Conservation (phyloP, 1,140 invertebrate species). For the Sipha flava region DNA sequence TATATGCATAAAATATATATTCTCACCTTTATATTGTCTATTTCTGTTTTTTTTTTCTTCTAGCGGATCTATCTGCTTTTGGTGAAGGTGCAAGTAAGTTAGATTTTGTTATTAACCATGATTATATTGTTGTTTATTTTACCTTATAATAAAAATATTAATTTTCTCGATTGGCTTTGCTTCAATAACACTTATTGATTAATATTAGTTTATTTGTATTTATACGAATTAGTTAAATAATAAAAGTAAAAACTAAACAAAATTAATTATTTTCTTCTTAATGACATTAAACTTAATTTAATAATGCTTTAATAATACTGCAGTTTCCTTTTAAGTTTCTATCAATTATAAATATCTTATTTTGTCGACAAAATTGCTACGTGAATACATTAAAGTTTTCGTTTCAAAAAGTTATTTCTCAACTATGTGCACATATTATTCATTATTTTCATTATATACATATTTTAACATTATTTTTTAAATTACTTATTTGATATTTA, state of each 20-base stretch:
- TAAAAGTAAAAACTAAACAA: not conserved
- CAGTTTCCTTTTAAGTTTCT: not conserved
- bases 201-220: not conserved
- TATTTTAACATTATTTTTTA: not conserved
- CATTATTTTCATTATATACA: not conserved
- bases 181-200: not conserved
- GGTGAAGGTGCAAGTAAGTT: conserved; percentile 32
- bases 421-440: not conserved
- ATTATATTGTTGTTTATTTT: too few species aligned
- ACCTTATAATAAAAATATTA: not conserved
- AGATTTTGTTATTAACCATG: not conserved
- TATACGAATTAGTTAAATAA: not conserved
- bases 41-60: conserved; percentile 34
- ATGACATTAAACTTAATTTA: not conserved
- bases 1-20: not conserved
- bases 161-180: not conserved
- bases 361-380: not conserved
- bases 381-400: not conserved
- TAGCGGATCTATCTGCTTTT: conserved; percentile 20
- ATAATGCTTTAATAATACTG: not conserved
- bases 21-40: not conserved
- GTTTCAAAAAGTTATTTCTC: not conserved
- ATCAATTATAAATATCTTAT: not conserved
- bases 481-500: not conserved
- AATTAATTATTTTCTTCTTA: not conserved